These are phyloP conservation scores for Drosophila kurseongensis DNA, from an alignment of 1,140 invertebrate species.

Conservation along the genomic window DNA sequence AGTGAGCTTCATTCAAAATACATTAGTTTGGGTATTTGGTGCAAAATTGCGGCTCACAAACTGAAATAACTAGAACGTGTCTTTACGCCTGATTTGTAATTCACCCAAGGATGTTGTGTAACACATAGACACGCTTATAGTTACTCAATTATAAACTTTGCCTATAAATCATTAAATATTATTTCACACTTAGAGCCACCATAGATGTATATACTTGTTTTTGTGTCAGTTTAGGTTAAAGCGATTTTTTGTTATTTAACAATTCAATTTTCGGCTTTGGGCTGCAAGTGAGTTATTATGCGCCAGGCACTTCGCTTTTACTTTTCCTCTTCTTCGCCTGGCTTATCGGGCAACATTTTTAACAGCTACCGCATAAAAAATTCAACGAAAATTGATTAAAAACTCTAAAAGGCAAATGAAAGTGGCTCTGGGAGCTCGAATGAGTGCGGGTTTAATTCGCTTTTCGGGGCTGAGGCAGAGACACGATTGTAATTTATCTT, in stretches of 20 bases:
- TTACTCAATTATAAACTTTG: no score
- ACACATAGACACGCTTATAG: no score
- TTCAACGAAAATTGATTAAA: slow-evolving; percentile 81
- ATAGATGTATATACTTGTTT: no score
- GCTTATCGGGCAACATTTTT: slow-evolving; percentile 63
- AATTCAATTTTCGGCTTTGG: slow-evolving; percentile 61
- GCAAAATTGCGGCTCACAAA: slow-evolving; percentile 44
- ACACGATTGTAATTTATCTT: slow-evolving; percentile 79
- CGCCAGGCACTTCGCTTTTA: slow-evolving; percentile 60
- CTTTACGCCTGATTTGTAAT: background rate
- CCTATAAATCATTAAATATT: no score
- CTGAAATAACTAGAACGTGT: slow-evolving; percentile 20
- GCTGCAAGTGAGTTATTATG: slow-evolving; percentile 60
- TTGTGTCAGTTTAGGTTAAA: no score
- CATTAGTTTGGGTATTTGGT: slow-evolving; percentile 52
- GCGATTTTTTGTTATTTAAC: background rate
- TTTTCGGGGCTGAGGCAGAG: slow-evolving; percentile 22
- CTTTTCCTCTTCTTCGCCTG: slow-evolving; percentile 55
- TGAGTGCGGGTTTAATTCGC: slow-evolving; percentile 60
- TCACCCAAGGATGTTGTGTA: slow-evolving; percentile 6
- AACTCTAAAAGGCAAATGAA: slow-evolving; percentile 60
- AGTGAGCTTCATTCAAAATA: slow-evolving; percentile 63
- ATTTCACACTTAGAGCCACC: no score
- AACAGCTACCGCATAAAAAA: slow-evolving; percentile 77
- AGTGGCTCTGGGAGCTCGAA: slow-evolving; percentile 15